These are phyloP conservation scores for Ladona fulva DNA, from an alignment of 1,140 invertebrate species.

Conservation along the genomic window DNA sequence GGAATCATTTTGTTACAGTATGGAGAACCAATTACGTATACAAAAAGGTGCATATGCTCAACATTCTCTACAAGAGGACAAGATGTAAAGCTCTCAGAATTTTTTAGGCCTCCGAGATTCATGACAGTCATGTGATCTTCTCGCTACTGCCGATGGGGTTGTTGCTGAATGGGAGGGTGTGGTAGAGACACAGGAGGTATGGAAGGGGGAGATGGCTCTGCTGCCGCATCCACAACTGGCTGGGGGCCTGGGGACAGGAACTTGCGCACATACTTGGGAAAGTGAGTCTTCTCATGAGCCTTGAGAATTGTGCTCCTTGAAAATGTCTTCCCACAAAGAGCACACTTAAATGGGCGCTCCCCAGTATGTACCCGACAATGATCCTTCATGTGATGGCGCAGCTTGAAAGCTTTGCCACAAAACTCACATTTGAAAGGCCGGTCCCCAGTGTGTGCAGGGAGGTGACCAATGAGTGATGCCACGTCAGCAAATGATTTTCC, in stretches of 20 bases:
- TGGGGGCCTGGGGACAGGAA: constrained; percentile 69
- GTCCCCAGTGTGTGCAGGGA: constrained; percentile 80
- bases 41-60: background rate
- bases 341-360: constrained; percentile 79
- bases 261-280: constrained; percentile 78
- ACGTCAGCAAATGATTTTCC: constrained; percentile 83
- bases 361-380: constrained; percentile 85
- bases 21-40: background rate
- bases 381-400: constrained; percentile 86
- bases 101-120: background rate
- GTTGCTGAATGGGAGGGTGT: constrained; percentile 9
- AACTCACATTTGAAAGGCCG: constrained; percentile 84
- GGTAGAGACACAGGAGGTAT: background rate
- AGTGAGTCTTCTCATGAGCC: constrained; percentile 85
- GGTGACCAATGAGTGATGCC: constrained; percentile 69
- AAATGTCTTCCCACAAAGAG: constrained; percentile 81
- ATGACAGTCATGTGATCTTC: background rate
- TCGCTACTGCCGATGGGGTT: background rate
- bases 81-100: background rate
- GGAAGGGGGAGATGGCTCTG: constrained; percentile 31
- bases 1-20: background rate
- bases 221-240: constrained; percentile 55
- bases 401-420: constrained; percentile 82
- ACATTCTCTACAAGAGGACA: constrained; percentile 1
- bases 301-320: constrained; percentile 80